Evolutionary conservation across 2,113 vertebrate genomes (phyloP).

Genomic region (Octodon degus): DNA sequence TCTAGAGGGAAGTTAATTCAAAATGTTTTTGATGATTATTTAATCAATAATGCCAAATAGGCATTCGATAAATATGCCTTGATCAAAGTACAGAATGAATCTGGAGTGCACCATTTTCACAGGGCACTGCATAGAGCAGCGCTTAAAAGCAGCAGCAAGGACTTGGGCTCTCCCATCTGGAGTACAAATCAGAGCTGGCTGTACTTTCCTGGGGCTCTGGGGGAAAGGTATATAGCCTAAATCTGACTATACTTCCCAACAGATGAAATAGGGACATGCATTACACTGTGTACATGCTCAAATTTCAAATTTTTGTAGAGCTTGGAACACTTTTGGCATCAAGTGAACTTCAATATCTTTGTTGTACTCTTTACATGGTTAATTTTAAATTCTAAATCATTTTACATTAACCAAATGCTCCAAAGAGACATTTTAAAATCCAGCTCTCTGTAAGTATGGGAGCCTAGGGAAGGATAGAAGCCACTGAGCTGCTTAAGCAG

Average conservation of each 20-base stretch:
- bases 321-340: not conserved
- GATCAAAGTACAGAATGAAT: not conserved
- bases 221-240: not conserved
- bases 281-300: not conserved
- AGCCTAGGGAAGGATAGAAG: not conserved
- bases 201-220: not conserved
- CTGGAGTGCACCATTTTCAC: not conserved
- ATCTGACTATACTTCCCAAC: not conserved
- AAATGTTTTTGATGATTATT: not conserved
- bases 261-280: not conserved
- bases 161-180: not conserved
- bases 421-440: not conserved
- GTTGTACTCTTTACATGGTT: not conserved
- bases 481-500: not conserved
- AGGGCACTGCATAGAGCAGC: not conserved
- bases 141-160: not conserved
- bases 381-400: not conserved
- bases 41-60: not conserved
- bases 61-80: not conserved
- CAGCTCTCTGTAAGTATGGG: not conserved
- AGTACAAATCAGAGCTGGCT: not conserved
- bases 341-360: not conserved
- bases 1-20: not conserved
- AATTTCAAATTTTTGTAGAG: not conserved
- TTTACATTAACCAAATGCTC: slow-evolving; percentile 7